Base-by-base conservation (phyloP, 2,113 vertebrate genomes). In the Rhinoderma darwinii region DNA sequence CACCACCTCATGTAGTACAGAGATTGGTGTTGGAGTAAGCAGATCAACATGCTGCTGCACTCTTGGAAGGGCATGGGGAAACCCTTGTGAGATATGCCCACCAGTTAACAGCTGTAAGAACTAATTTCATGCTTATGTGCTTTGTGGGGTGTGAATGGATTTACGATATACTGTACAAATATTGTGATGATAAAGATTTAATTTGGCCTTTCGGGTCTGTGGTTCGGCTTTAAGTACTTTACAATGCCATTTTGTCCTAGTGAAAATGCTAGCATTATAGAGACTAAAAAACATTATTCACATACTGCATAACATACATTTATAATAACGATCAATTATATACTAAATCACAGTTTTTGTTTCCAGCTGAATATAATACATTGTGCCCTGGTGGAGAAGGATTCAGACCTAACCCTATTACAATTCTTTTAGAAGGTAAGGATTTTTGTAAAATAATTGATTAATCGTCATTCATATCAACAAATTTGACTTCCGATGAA, bases 21-120 rank as follows among this genome's bases (percentile, higher is more conserved):
- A 97, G 89, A 93, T 95, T 14, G 96, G 96, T 0, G 93, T 96
- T 83, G 95, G 93, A 37, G 95, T 97, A 83, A 96, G 95, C 66
- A 95, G 94, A 11, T 96, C 96, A 14, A 96, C 96, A 0, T 97
- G 96, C 89, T 96, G 96, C 91, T 97, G 96, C 90, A 96, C 95
- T 0, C 89, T 94, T 80, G 96, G 96, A 75, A 95, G 89, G 87
- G 93, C 94, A 22, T 97, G 96, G 96, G 96, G 96, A 51, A 96
- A 94, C 86, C 96, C 95, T 59, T 97, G 96, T 30, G 96, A 97
- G 92, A 94, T 90, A 0, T 97, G 96, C 82, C 94, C 96, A 1
- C 89, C 91, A 85, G 91, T 96, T 88, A 97, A 96, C 82, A 95
- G 93, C 91, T 95, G 96, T 97, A 92, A 96, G 96, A 61, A 61